Evolutionary conservation across 2,113 vertebrate species (phyloP).

Genomic region (Megalops atlanticus): DNA sequence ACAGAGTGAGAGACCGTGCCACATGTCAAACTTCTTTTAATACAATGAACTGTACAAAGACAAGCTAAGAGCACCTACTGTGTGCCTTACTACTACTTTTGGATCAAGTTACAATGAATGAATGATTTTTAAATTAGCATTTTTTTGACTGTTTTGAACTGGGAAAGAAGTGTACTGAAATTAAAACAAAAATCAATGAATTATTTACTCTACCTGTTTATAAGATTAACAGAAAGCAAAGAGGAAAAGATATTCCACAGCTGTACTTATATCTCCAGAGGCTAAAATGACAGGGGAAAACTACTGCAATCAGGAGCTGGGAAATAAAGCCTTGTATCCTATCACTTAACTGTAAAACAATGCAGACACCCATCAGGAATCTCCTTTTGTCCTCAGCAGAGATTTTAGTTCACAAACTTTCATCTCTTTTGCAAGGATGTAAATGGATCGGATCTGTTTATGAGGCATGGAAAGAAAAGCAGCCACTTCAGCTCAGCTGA

Average conservation of each 20-base stretch:
- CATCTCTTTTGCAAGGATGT: not conserved
- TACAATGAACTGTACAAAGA: constrained; percentile 21
- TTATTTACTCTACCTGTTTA: not conserved
- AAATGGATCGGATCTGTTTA: not conserved
- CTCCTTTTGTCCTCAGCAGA: not conserved
- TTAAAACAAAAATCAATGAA: not conserved
- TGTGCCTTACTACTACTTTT: constrained; percentile 85
- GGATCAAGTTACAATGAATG: constrained; percentile 56
- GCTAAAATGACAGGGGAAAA: not conserved
- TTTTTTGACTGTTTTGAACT: constrained; percentile 20
- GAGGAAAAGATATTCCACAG: not conserved
- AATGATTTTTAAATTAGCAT: constrained; percentile 42
- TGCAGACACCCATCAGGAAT: no score
- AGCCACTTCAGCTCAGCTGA: not conserved
- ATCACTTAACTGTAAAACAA: not conserved
- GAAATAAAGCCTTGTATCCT: not conserved
- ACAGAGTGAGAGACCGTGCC: constrained; percentile 55
- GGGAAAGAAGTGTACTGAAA: not conserved
- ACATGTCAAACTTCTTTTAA: constrained; percentile 44
- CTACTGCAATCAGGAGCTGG: not conserved
- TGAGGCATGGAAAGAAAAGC: not conserved
- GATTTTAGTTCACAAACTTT: not conserved
- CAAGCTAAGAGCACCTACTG: constrained; percentile 44
- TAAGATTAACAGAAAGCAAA: not conserved
- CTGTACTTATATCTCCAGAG: not conserved